phyloP scores from a whole-genome alignment of 2,888 invertebrate genomes.

The Rosalia funebris region DNA sequence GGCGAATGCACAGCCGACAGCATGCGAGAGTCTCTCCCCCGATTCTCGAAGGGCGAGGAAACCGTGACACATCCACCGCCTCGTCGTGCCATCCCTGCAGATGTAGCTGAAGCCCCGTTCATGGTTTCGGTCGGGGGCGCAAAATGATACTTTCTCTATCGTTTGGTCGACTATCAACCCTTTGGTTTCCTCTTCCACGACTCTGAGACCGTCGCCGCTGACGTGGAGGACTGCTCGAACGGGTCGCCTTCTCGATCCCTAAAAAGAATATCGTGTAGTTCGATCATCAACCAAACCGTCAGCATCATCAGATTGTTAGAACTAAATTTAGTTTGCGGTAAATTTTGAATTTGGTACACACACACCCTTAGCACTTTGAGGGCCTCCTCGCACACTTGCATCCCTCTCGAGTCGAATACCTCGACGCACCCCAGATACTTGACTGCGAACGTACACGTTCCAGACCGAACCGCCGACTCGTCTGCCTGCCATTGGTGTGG shows the following conservation, averaged over 20 bases:
- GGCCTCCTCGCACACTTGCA: constrained; percentile 99
- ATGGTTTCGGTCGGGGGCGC: constrained; percentile 98
- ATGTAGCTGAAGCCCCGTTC: constrained; percentile 99
- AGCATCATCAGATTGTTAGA: no score
- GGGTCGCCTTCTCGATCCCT: constrained; percentile 89
- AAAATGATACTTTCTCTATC: constrained; percentile 99
- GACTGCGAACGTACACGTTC: constrained; percentile 96
- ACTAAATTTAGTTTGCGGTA: no score
- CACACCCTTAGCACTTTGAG: constrained; percentile 92
- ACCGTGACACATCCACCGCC: constrained; percentile 99
- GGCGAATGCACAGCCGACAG: constrained; percentile 99
- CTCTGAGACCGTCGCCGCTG: constrained; percentile 94
- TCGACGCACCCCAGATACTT: constrained; percentile 99
- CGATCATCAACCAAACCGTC: no score
- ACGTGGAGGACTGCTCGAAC: constrained; percentile 91
- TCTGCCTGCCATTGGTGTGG: constrained; percentile 99
- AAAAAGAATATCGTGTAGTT: constrained; percentile 53
- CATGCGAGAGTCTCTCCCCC: constrained; percentile 97
- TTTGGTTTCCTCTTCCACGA: constrained; percentile 98
- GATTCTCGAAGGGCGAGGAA: constrained; percentile 96
- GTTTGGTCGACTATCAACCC: constrained; percentile 99
- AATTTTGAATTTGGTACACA: no score
- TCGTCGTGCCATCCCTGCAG: constrained; percentile 97
- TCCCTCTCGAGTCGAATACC: constrained; percentile 98
- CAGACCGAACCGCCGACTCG: constrained; percentile 93